These are phyloP conservation scores for Liopterus haemorrhoidalis DNA, from an alignment of 2,888 invertebrate species.

Conservation along the genomic window DNA sequence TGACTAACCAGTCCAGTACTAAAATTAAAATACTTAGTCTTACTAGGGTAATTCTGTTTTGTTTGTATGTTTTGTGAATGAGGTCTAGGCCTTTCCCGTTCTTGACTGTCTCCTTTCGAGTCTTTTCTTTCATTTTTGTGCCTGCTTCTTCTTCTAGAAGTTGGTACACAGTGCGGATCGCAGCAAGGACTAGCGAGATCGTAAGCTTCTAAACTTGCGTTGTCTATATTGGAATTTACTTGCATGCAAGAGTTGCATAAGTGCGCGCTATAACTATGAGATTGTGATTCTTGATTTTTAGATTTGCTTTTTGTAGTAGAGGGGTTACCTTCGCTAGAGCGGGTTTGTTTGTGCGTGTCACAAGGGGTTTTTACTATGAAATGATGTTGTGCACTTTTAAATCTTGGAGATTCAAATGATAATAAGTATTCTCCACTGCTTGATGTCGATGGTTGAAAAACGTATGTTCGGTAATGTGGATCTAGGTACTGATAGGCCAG, in stretches of 20 bases:
- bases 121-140: constrained; percentile 53
- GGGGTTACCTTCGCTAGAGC: constrained; percentile 35
- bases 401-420: constrained; percentile 60
- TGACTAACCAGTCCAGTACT: constrained; percentile 68
- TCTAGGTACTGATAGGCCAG: constrained; percentile 58
- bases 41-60: background rate
- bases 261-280: constrained; percentile 47
- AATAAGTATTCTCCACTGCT: constrained; percentile 68
- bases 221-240: constrained; percentile 58
- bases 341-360: constrained; percentile 44
- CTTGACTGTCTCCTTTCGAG: constrained; percentile 46
- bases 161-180: constrained; percentile 78
- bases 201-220: constrained; percentile 77
- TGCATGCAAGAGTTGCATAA: constrained; percentile 69
- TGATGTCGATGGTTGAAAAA: constrained; percentile 59
- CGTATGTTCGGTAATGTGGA: constrained; percentile 62
- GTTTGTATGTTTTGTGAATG: constrained; percentile 33
- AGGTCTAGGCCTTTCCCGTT: constrained; percentile 36
- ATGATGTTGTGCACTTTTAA: constrained; percentile 55
- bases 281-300: constrained; percentile 37
- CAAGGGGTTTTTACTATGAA: constrained; percentile 59
- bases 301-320: constrained; percentile 21
- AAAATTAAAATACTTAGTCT: constrained; percentile 55
- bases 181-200: constrained; percentile 82
- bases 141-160: constrained; percentile 48